Evolutionary conservation across 2,113 vertebrate genomes (phyloP), one percentile per base, ranked within the genome.

Genomic region (Elanoides forficatus): DNA sequence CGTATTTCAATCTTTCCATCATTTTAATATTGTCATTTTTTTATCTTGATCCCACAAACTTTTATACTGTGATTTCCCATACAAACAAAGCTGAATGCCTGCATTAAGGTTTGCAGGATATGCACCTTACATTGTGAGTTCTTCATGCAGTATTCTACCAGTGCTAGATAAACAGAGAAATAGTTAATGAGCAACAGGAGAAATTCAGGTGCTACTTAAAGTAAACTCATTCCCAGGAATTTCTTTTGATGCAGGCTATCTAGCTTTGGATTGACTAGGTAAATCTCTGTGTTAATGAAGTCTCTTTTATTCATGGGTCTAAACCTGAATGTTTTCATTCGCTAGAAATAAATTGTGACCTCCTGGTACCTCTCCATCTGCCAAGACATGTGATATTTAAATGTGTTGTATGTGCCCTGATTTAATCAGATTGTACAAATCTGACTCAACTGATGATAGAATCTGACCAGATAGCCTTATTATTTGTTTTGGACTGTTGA

Each of bases 241-340:
- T 90, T 79, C 60, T 96, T 96, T 89, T 88, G 52, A 83, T 81
- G 32, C 40, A 76, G n/a, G 38, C 23, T 83, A 5, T 16, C 13
- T 22, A 73, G 7, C 9, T 2, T 40, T 73, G 66, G 38, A 83
- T 26, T 90, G 59, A 92, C 67, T 60, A 45, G 56, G 27, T 67
- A 53, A 94, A 81, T 68, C 70, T 79, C 74, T 90, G 55, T 10
- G 2, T 86, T 83, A 92, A 92, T 62, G 27, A 92, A 71, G 21
- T 84, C 53, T 75, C 68, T 92, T 95, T 94, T 88, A 96, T 96
- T 95, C 78, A 95, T 80, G 38, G 32, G 21, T 71, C n/a, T 59
- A 40, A 81, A 53, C 19, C 38, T 81, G 58, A 84, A 59, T 2
- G 0, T 76, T 82, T 76, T 80, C 27, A 56, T 94, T 90, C 65